Conservation (phyloP, 2,113 vertebrate genomes). For the Brachionichthys hirsutus region DNA sequence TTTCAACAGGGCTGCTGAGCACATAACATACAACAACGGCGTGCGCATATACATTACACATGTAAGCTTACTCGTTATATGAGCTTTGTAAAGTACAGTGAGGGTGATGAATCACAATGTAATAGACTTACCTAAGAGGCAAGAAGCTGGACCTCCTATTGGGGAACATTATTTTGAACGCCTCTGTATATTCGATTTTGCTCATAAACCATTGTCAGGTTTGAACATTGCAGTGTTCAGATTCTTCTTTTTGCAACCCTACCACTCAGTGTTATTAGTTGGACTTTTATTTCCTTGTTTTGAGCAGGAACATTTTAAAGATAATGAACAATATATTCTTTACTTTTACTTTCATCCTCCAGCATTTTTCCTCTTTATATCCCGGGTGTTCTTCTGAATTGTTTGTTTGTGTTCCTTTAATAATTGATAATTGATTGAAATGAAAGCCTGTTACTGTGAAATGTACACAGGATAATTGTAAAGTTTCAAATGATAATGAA, state of each 20-base stretch:
- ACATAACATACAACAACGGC: background rate
- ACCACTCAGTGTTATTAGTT: background rate
- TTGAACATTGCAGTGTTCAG: background rate
- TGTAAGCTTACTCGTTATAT: too few species aligned
- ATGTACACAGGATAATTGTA: too few species aligned
- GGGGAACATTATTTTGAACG: background rate
- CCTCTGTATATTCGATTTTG: background rate
- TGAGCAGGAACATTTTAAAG: background rate
- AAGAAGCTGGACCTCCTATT: background rate
- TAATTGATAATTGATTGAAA: too few species aligned
- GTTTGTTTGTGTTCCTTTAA: too few species aligned
- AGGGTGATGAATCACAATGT: conserved; percentile 27
- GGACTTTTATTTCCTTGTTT: conserved; percentile 1
- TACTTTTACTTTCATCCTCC: background rate
- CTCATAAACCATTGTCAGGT: background rate
- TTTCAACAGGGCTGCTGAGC: conserved; percentile 2
- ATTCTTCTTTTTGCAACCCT: background rate
- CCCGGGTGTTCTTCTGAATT: too few species aligned
- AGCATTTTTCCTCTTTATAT: too few species aligned
- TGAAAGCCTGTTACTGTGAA: too few species aligned
- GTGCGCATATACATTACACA: background rate
- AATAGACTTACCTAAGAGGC: conserved; percentile 11
- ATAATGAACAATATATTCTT: background rate
- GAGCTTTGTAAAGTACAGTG: background rate
- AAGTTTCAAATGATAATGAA: too few species aligned